phyloP scores from a whole-genome alignment of 1,140 invertebrate genomes.

The Drosophila varians region DNA sequence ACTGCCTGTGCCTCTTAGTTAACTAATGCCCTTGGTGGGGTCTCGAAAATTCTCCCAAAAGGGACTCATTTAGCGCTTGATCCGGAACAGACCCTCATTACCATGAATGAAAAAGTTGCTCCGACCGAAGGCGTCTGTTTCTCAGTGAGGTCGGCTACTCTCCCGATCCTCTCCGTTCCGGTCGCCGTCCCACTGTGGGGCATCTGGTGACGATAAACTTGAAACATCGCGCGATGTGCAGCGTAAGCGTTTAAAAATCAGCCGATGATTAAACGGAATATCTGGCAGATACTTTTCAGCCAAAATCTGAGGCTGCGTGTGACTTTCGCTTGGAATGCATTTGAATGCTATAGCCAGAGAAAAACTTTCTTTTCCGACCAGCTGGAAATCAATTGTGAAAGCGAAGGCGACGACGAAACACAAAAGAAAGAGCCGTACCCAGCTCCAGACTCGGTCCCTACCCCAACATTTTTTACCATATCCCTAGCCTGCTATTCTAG shows the following conservation, averaged over 20 bases:
- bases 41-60: too few species aligned
- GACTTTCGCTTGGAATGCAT: conserved; percentile 46
- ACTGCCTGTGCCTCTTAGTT: too few species aligned
- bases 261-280: conserved; percentile 29
- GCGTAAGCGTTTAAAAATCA: conserved; percentile 41
- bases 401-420: conserved; percentile 1
- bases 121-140: conserved; percentile 47
- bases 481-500: background rate
- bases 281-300: conserved; percentile 12
- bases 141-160: conserved; percentile 29
- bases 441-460: conserved; percentile 29
- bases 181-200: too few species aligned
- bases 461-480: conserved; percentile 19
- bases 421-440: background rate
- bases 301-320: conserved; percentile 14
- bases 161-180: conserved; percentile 35
- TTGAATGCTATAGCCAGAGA: conserved; percentile 27
- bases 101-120: conserved; percentile 65
- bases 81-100: conserved; percentile 28
- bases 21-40: too few species aligned
- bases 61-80: too few species aligned
- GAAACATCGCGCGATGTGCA: conserved; percentile 36
- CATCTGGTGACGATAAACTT: conserved; percentile 23
- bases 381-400: conserved; percentile 48
- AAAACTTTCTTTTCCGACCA: conserved; percentile 45